Evolutionary conservation across 2,888 invertebrate species (phyloP).

Genomic region (Andricus quercusramuli): DNA sequence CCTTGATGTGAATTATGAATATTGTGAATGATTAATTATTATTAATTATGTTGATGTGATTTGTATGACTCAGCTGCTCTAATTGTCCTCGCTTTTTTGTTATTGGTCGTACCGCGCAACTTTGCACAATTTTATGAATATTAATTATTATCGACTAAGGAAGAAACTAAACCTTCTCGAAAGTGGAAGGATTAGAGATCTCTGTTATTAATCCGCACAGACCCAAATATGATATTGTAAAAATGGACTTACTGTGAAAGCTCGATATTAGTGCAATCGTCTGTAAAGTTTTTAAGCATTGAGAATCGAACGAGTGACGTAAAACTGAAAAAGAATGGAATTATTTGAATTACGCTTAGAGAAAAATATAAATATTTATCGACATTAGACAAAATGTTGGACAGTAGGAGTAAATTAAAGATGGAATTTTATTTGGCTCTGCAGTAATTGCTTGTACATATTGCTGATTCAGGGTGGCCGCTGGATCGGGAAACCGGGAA

Average conservation of each 20-base stretch:
- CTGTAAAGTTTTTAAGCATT: conserved; percentile 21
- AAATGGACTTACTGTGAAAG: conserved; percentile 25
- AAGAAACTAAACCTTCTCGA: conserved; percentile 32
- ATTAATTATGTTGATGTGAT: neutral
- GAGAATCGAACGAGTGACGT: neutral
- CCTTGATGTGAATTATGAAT: conserved; percentile 1
- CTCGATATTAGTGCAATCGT: conserved; percentile 31
- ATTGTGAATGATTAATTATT: neutral
- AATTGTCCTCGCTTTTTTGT: conserved; percentile 33
- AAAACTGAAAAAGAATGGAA: neutral
- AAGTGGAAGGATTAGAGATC: conserved; percentile 30
- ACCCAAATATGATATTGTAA: conserved; percentile 35
- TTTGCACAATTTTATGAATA: conserved; percentile 34
- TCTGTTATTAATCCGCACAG: conserved; percentile 32
- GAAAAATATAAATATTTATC: neutral
- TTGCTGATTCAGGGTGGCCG: neutral
- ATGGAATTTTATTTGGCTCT: neutral
- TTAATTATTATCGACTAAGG: conserved; percentile 12
- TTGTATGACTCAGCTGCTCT: conserved; percentile 21
- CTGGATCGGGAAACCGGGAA: no score
- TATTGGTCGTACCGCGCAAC: conserved; percentile 28
- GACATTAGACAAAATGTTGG: conserved; percentile 5
- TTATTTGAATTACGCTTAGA: neutral
- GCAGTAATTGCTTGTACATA: neutral
- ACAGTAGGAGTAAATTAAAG: neutral